Base-by-base conservation (phyloP, 2,113 vertebrate species). In the Calypte anna region DNA sequence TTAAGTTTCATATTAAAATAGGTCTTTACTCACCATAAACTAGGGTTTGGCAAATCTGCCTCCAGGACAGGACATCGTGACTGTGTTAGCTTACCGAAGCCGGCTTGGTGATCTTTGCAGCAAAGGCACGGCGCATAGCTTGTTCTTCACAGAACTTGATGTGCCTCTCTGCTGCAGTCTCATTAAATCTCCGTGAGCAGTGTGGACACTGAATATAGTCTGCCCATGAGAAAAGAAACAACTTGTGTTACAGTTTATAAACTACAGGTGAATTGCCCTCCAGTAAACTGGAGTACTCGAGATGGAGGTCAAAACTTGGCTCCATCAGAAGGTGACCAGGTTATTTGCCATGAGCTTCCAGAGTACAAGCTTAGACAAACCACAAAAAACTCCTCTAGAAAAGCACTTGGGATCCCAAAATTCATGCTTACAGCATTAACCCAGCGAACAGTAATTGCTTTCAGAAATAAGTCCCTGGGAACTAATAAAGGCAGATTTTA, bases 71-170 rank as follows among this genome's bases (percentile, higher is more conserved):
- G 55, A 33, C 43, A 78, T 31, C 3, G 28, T 55, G 57, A 28
- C 27, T 10, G 9, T 30, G 24, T 81, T 31, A n/a, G 78, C 72
- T 96, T 94, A 98, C 97, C 91, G 82, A 82, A 57, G 46, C 31
- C 27, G 82, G 12, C 31, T 68, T 82, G 36, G 89, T 51, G 61
- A 81, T 55, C 58, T 83, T 95, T 53, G 96, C 85, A 70, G 94
- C 75, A 66, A 97, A 97, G 50, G 96, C 93, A 12, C 2, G 46
- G 24, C 58, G n/a, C 36, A 69, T 82, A 59, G 76, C 82, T 44
- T 97, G 96, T 43, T 94, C 91, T 91, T 97, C 94, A 79, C 94
- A 92, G 77, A 98, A 97, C 57, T 94, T 97, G 19, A 96, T 92
- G 63, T 96, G 96, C 46, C 85, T 90, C n/a, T 36, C 25, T 40